Evolutionary conservation across 2,888 invertebrate species (phyloP), one percentile per base, ranked within the genome.

Genomic region (Ectemnius cavifrons): DNA sequence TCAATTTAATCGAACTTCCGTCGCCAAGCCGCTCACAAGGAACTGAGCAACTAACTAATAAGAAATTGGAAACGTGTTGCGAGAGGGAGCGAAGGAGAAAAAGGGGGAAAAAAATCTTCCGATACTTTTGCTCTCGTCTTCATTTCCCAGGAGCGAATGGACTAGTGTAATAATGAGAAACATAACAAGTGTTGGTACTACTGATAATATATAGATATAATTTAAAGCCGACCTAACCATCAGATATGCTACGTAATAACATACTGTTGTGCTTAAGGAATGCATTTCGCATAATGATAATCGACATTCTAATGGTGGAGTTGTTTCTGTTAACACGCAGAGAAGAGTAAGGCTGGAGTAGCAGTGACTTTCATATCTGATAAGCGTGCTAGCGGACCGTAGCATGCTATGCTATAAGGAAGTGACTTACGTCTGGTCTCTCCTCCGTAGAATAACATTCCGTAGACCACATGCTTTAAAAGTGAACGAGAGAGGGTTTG

Each of bases 401-500:
- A 14, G 52, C 16, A 52, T 14, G 20, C 45, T 4, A 6, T 13
- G 60, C 45, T 14, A n/a, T n/a, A 37, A 65, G 59, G 52, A 60
- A 70, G 64, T 56, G 61, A 61, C 62, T 14, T 59, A 23, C 67
- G 59, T 45, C 28, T 47, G 13, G 46, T 20, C 49, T 46, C 56
- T 65, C 13, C 18, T 46, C 56, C 60, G 62, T 63, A 37, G 63
- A 63, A 62, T 47, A 67, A 64, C 71, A 59, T 67, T 46, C 65
- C 62, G 13, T 14, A 52, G n/a, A 37, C 46, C 47, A 64, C 56
- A 65, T 52, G 67, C 58, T 67, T 64, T 64, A 73, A 80, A 78
- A 71, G 80, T 75, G 80, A 73, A 69, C 80, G 68, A 52, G 72
- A 63, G 75, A 49, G 71, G 72, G 37, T 8, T 37, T 37, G 37